Evolutionary conservation across 2,888 invertebrate species (phyloP).

Genomic region (Sceliomorpha sp.): DNA sequence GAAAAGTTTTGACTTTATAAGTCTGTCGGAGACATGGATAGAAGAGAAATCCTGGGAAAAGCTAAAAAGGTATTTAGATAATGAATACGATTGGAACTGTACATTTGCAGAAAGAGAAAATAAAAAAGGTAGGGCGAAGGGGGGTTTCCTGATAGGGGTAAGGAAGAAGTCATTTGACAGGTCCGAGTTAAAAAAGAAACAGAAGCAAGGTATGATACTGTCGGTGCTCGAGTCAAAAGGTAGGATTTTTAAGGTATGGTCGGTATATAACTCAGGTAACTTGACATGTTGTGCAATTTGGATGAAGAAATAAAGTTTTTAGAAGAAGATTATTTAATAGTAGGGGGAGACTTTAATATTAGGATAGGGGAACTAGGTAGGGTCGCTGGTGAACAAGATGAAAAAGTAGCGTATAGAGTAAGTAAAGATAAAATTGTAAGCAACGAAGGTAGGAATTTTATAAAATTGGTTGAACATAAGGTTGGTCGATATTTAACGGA

Average conservation of each 20-base stretch:
- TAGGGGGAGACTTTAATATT: constrained; percentile 22
- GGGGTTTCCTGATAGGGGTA: constrained; percentile 46
- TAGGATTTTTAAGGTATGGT: constrained; percentile 10
- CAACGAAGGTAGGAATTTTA: constrained; percentile 29
- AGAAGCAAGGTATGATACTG: constrained; percentile 4
- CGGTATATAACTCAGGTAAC: constrained; percentile 19
- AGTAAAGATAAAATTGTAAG: constrained; percentile 15
- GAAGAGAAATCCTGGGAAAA: constrained; percentile 38
- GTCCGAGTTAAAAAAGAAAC: background rate
- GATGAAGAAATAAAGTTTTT: background rate
- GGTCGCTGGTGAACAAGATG: background rate
- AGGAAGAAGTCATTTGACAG: constrained; percentile 3
- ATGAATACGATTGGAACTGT: constrained; percentile 10
- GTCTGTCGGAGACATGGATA: constrained; percentile 47
- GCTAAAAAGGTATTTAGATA: constrained; percentile 3
- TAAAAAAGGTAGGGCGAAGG: constrained; percentile 41
- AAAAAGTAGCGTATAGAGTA: background rate
- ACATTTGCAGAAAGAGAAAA: constrained; percentile 17
- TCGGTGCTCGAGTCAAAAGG: no score
- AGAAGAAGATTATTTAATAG: constrained; percentile 7
- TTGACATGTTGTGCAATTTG: no score
- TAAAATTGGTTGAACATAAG: constrained; percentile 16
- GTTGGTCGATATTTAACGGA: no score
- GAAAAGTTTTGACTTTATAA: constrained; percentile 33
- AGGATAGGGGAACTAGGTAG: constrained; percentile 16